A percentile compares a stretch with the other conserved stretches of the same genome.
Conservation (phyloP, 1,140 invertebrate genomes). For the Bilobella aurantiaca region DNA sequence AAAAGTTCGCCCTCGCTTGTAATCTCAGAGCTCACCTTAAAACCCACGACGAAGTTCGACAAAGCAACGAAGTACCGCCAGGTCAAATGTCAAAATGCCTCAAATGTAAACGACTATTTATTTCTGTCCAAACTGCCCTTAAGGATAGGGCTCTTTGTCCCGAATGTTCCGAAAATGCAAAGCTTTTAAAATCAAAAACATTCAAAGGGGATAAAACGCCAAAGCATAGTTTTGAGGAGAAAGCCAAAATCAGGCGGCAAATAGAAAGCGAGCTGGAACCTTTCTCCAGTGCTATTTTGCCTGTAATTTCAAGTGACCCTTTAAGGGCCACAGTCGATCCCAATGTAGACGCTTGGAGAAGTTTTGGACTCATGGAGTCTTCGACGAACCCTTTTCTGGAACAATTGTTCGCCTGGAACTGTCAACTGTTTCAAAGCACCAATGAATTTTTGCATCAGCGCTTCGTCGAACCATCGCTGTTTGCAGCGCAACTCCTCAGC, state of each 20-base stretch:
- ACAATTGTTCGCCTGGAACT: constrained; percentile 31
- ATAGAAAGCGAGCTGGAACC: no score
- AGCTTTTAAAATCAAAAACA: no score
- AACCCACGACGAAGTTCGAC: constrained; percentile 52
- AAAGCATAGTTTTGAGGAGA: no score
- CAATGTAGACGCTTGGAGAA: no score
- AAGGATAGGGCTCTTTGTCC: constrained; percentile 1
- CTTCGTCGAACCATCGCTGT: no score
- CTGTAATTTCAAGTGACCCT: no score
- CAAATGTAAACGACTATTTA: constrained; percentile 19
- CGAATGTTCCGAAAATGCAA: not conserved
- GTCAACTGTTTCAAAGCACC: constrained; percentile 26
- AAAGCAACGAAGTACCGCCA: constrained; percentile 14
- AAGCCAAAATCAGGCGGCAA: no score
- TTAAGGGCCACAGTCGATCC: no score
- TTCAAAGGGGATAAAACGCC: no score
- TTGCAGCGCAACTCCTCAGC: no score
- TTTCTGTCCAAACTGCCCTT: constrained; percentile 4
- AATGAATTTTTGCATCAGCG: no score
- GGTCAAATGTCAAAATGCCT: constrained; percentile 24
- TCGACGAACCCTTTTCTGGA: constrained; percentile 29
- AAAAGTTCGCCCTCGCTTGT: constrained; percentile 62
- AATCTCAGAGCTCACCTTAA: constrained; percentile 64
- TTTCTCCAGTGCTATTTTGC: no score
- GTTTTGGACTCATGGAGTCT: not conserved